Conservation (phyloP, 2,797 vertebrate genomes). For the Galagoides demidoff region DNA sequence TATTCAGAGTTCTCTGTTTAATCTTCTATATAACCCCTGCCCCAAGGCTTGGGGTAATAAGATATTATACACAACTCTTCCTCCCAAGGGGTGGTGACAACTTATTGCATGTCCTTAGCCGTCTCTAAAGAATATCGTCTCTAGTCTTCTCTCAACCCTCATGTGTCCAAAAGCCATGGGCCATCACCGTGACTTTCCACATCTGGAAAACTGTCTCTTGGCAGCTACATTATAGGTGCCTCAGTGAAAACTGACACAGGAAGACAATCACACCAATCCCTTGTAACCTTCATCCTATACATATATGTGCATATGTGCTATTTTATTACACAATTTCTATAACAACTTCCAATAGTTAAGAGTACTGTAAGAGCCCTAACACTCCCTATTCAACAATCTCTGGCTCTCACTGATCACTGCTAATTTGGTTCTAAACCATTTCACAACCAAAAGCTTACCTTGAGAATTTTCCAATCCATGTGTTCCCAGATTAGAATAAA, state of each 20-base stretch:
- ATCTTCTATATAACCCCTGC: not conserved
- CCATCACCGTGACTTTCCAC: not conserved
- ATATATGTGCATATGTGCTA: not conserved
- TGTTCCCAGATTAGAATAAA: conserved; percentile 39
- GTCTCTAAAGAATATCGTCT: not conserved
- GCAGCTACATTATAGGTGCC: not conserved
- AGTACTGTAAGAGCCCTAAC: not conserved
- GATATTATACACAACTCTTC: not conserved
- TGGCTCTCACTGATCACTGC: not conserved
- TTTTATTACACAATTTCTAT: not conserved
- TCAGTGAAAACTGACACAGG: not conserved
- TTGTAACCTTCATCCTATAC: not conserved
- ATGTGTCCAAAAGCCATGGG: not conserved
- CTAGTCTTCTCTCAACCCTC: not conserved
- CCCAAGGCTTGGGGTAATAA: not conserved
- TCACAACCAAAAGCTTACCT: conserved; percentile 41
- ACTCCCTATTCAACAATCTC: not conserved
- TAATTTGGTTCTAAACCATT: conserved; percentile 23
- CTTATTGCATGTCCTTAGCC: not conserved
- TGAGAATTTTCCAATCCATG: conserved; percentile 63
- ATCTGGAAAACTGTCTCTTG: not conserved
- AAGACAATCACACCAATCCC: not conserved
- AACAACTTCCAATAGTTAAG: not conserved
- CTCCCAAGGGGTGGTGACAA: not conserved
- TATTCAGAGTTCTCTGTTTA: not conserved